Base-by-base conservation (phyloP, 1,140 invertebrate species). In the Cyclina sinensis region DNA sequence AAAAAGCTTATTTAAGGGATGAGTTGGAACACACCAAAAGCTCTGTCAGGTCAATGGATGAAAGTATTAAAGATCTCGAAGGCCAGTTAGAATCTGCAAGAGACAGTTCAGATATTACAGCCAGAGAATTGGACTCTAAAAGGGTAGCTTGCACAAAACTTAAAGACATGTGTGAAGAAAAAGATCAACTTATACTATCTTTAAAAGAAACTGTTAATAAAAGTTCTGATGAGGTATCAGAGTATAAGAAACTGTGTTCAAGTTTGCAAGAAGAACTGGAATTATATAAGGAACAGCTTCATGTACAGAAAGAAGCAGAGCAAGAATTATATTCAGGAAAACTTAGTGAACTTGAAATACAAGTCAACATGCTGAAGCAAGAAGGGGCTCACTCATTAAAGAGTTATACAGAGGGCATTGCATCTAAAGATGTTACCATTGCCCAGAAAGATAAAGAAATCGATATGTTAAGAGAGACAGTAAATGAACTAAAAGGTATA, bases 201-300 rank as follows among this genome's bases (percentile, higher is more conserved):
- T 76, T 89, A 18, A 82, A 70, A 68, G 68, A 78, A 30, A 82
- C 78, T 54, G 59, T 83, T 16, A 86, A 86, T 51, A 51, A 76
- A 27, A 21, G 43, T 9, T 39, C 59, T 21, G 43, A 82, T 30
- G 90, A 92, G 87, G 54, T 91, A 14, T 21, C 39, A 24, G 54
- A 80, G 39, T 48, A 90, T 21, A 89, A 92, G 57, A 88, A 91
- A 54, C 68, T 86, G 43, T 79, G 70, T 35, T 43, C 12, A 30
- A 57, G 84, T 62, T 76, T 90, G 18, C 80, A 86, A 16, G 73
- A 80, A n/a, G 76, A 65, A 9, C 30, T 80, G 24, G 32, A n/a
- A 59, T 51, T 68, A 24, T 80, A 68, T 18, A 80, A 68, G 21
- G 74, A 87, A 65, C 39, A 79, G 24, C 62, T 79, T 54, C 24